A percentile compares a stretch with the other conserved stretches of the same genome.
phyloP scores from a whole-genome alignment of 2,888 invertebrate species.

The Drosophila prolongata region DNA sequence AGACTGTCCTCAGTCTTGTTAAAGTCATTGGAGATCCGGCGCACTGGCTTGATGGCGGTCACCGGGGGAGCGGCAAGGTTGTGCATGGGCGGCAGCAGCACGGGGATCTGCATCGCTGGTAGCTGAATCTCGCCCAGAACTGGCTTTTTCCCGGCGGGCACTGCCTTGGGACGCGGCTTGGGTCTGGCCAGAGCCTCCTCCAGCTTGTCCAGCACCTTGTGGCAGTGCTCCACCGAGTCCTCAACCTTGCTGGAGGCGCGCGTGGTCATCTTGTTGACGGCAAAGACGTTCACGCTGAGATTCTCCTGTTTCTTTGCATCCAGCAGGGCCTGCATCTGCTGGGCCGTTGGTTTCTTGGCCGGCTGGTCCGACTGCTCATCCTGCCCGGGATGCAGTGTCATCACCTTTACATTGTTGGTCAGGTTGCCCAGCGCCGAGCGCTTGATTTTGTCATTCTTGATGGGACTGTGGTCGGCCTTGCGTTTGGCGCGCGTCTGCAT shows the following conservation, averaged over 20 bases:
- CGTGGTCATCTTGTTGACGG: slow-evolving; percentile 70
- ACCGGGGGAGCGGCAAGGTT: slow-evolving; percentile 70
- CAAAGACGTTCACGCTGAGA: slow-evolving; percentile 33
- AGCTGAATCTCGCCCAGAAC: slow-evolving; percentile 15
- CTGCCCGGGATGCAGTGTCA: slow-evolving; percentile 72
- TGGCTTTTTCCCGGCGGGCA: slow-evolving; percentile 20
- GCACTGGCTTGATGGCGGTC: slow-evolving; percentile 84
- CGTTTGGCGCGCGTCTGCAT: slow-evolving; percentile 87
- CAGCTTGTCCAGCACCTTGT: slow-evolving; percentile 58
- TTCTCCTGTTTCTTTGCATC: slow-evolving; percentile 73
- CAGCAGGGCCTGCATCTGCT: slow-evolving; percentile 66
- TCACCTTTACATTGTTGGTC: slow-evolving; percentile 87
- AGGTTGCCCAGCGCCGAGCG: slow-evolving; percentile 94
- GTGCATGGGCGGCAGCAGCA: slow-evolving; percentile 28
- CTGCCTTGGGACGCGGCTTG: slow-evolving; percentile 46
- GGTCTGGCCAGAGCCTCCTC: slow-evolving; percentile 55
- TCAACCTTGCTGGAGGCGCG: slow-evolving; percentile 72
- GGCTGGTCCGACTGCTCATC: slow-evolving; percentile 83
- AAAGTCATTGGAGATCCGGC: slow-evolving; percentile 88
- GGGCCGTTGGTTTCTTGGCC: slow-evolving; percentile 66
- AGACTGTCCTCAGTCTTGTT: slow-evolving; percentile 91
- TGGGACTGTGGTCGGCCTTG: slow-evolving; percentile 92
- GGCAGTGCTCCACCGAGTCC: slow-evolving; percentile 58
- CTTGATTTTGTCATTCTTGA: slow-evolving; percentile 90
- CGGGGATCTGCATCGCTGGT: slow-evolving; percentile 16